A percentile compares a stretch with the other conserved stretches of the same genome.
Evolutionary conservation across 2,113 vertebrate genomes (phyloP).

Genomic region (Phycodurus eques): DNA sequence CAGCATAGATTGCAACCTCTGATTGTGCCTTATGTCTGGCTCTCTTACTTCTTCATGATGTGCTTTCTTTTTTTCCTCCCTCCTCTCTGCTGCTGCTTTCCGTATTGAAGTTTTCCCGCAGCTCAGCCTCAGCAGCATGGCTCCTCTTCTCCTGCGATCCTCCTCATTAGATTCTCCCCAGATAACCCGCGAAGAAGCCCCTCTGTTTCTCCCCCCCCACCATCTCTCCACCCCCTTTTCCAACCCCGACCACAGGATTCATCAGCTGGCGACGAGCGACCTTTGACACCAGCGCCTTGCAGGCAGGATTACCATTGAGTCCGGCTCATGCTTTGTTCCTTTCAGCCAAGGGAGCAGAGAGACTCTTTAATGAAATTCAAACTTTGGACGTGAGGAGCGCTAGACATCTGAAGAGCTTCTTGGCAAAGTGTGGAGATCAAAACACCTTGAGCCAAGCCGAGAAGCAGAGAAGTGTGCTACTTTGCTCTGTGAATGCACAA

Average conservation of each 20-base stretch:
- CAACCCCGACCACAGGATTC: constrained; percentile 69
- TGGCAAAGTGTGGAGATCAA: constrained; percentile 63
- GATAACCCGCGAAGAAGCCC: constrained; percentile 67
- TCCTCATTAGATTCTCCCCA: constrained; percentile 74
- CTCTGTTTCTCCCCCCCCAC: constrained; percentile 46
- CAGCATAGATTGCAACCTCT: constrained; percentile 58
- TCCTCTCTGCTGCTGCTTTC: constrained; percentile 45
- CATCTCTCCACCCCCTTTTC: constrained; percentile 60
- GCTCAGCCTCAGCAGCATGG: constrained; percentile 37
- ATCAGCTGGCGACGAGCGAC: constrained; percentile 69
- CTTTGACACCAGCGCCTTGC: constrained; percentile 67
- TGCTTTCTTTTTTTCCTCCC: constrained; percentile 37
- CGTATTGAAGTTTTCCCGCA: constrained; percentile 53
- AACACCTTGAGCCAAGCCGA: constrained; percentile 57
- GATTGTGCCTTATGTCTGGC: constrained; percentile 62
- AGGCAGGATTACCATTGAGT: constrained; percentile 76
- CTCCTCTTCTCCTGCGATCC: constrained; percentile 54
- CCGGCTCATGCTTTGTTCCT: constrained; percentile 67
- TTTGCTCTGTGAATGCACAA: constrained; percentile 56
- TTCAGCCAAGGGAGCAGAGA: constrained; percentile 61
- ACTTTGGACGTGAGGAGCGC: constrained; percentile 68
- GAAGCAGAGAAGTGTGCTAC: constrained; percentile 43
- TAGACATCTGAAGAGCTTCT: constrained; percentile 66
- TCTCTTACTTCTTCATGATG: constrained; percentile 57
- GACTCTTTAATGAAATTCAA: constrained; percentile 74